Base-by-base conservation (phyloP, 2,888 invertebrate genomes). In the Meteorus cinctellus region DNA sequence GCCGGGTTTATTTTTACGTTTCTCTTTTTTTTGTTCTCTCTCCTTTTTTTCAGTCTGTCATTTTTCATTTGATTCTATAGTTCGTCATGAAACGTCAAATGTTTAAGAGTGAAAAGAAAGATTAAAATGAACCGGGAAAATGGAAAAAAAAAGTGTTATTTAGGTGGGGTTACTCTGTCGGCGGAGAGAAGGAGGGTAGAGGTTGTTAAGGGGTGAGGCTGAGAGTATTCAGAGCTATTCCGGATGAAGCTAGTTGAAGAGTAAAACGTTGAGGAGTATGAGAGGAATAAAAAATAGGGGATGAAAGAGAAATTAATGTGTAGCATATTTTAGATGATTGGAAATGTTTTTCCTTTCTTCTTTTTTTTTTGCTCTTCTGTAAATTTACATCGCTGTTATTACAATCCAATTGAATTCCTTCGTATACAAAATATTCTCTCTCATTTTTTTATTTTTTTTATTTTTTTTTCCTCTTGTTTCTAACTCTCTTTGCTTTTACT, bases 211-310 rank as follows among this genome's bases (percentile, higher is more conserved):
- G 55, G 55, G 55, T 55, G 55, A 55, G 19, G 19, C 24, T 19
- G 55, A 19, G 2, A 19, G n/a, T 55, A 55, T 55, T 55, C 55
- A 55, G 55, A 55, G 55, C 55, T 55, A 55, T 55, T 55, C 55
- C 55, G 55, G 55, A 55, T 55, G 55, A 55, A 8, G 41, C 36
- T 36, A 66, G 66, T 66, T 66, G 36, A 66, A 63, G 31, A 63
- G n/a, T 63, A n/a, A 34, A 63, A 16, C 16, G 63, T 55, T 55
- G 19, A 19, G n/a, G 55, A 55, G n/a, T 48, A n/a, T 16, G n/a
- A 19, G 10, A 8, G 19, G n/a, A 55, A 55, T 55, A 19, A 8
- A 19, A 8, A 55, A 55, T n/a, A n/a, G 19, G 55, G 55, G n/a
- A 55, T 55, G 19, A 19, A 55, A 19, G n/a, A 55, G 12, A 41